Percentiles rank a stretch among this genome's conserved stretches.
Evolutionary conservation across 2,113 vertebrate species (phyloP).

Genomic region (Calidris pugnax): DNA sequence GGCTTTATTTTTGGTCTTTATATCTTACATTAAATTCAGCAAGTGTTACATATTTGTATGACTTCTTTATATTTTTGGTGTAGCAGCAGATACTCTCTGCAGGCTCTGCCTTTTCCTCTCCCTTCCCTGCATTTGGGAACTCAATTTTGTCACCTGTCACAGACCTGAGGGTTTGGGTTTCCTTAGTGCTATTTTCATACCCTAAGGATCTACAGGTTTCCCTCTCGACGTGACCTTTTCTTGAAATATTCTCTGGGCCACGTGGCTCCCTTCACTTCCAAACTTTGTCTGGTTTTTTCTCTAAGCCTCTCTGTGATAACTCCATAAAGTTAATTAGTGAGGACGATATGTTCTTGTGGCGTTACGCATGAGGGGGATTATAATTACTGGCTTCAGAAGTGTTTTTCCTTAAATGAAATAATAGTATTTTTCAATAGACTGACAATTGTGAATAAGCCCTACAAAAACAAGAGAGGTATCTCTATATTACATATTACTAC

Average conservation of each 20-base stretch:
- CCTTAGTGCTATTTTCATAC: neutral
- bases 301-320: neutral
- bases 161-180: neutral
- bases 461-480: neutral
- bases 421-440: neutral
- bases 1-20: neutral
- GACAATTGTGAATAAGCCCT: neutral
- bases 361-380: fast-evolving
- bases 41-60: neutral
- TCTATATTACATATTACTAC: neutral
- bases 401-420: neutral
- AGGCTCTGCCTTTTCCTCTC: neutral
- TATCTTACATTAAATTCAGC: fast-evolving
- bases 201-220: neutral
- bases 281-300: neutral
- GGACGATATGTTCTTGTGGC: neutral
- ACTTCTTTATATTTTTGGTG: neutral
- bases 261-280: neutral
- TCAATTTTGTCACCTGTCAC: neutral
- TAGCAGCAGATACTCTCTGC: fast-evolving
- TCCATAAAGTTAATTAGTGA: neutral
- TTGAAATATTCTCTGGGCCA: neutral
- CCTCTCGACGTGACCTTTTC: neutral
- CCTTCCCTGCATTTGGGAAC: neutral
- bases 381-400: neutral